A percentile compares a stretch with the other conserved stretches of the same genome.
Conservation (phyloP, 2,113 vertebrate species). For the Alligator sinensis region DNA sequence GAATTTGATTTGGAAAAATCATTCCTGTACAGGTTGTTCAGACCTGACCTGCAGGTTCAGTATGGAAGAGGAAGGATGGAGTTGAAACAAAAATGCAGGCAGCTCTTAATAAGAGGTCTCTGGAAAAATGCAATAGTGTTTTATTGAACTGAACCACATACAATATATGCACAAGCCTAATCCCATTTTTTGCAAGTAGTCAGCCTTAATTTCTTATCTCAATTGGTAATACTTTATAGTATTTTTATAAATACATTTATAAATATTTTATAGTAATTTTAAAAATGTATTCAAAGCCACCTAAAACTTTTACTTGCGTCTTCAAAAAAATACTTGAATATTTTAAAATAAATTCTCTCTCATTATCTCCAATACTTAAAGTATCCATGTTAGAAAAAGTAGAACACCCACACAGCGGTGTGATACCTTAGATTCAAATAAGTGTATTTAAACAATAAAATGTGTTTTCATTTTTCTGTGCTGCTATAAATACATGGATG, state of each 20-base stretch:
- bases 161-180: not conserved
- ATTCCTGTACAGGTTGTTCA: not conserved
- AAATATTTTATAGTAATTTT: not conserved
- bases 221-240: not conserved
- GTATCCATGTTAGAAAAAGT: not conserved
- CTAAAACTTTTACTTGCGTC: not conserved
- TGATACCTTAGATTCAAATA: not conserved
- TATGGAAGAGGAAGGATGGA: not conserved
- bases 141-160: not conserved
- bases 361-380: not conserved
- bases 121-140: not conserved
- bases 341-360: not conserved
- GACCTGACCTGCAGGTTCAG: not conserved
- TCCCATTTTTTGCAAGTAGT: not conserved
- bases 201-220: not conserved
- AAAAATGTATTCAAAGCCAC: no score
- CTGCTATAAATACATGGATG: not conserved
- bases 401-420: not conserved
- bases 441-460: not conserved
- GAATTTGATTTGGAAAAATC: not conserved
- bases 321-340: not conserved
- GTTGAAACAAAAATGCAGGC: not conserved
- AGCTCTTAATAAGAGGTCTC: constrained; percentile 29
- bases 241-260: not conserved
- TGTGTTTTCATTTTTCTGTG: not conserved